Percentiles rank a stretch among this genome's conserved stretches.
Evolutionary conservation across 1,140 invertebrate genomes (phyloP).

Genomic region (Drosophila biarmipes): DNA sequence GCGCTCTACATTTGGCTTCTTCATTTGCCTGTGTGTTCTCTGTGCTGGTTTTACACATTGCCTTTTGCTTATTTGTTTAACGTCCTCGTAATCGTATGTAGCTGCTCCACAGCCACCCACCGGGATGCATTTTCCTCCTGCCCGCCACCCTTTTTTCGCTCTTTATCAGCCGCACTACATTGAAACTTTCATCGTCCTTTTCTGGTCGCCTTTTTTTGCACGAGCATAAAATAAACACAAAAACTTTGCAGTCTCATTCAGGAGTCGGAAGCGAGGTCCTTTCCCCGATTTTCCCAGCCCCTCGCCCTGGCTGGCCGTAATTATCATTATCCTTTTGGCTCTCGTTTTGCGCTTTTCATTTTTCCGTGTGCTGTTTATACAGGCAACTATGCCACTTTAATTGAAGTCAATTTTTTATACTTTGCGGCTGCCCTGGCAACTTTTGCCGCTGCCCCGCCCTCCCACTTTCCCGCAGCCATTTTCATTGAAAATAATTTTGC

Average conservation of each 20-base stretch:
- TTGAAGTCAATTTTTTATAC: constrained; percentile 80
- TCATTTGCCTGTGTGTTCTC: constrained; percentile 61
- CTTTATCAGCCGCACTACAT: constrained; percentile 44
- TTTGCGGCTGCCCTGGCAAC: constrained; percentile 52
- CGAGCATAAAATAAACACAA: constrained; percentile 76
- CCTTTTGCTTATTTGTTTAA: constrained; percentile 74
- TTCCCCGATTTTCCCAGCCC: neutral
- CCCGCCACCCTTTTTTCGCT: constrained; percentile 5
- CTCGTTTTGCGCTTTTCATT: constrained; percentile 75
- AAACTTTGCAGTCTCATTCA: constrained; percentile 76
- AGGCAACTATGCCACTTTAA: constrained; percentile 80
- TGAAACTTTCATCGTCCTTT: constrained; percentile 54
- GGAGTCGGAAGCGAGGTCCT: constrained; percentile 20
- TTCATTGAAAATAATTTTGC: constrained; percentile 80
- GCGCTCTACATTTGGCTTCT: constrained; percentile 68
- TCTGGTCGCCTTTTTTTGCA: constrained; percentile 30
- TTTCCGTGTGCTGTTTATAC: constrained; percentile 68
- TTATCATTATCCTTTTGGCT: constrained; percentile 73
- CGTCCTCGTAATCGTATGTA: constrained; percentile 56
- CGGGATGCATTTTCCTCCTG: constrained; percentile 37
- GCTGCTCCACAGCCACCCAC: constrained; percentile 39
- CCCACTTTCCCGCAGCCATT: constrained; percentile 29
- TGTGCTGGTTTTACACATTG: constrained; percentile 57
- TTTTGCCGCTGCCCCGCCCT: constrained; percentile 15
- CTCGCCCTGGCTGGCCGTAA: constrained; percentile 46